phyloP scores from a whole-genome alignment of 2,888 invertebrate genomes.

The Aquatica leii region DNA sequence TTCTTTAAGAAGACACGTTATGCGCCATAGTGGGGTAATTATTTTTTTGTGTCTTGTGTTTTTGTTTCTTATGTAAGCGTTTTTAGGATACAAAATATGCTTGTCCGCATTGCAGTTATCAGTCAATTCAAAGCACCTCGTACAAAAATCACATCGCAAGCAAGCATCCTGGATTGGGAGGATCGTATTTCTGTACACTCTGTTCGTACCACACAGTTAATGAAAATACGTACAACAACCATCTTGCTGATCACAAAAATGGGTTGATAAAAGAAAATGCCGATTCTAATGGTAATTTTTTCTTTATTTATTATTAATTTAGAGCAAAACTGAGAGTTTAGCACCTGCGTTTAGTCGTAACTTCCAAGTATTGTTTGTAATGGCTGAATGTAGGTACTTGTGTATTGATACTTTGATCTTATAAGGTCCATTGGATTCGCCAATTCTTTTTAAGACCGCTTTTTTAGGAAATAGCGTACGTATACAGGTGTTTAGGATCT shows the following conservation, averaged over 20 bases:
- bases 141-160: slow-evolving; percentile 69
- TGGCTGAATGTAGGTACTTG: no score
- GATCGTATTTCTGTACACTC: slow-evolving; percentile 63
- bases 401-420: no score
- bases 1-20: slow-evolving; percentile 71
- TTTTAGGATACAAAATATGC: slow-evolving; percentile 60
- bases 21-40: slow-evolving; percentile 67
- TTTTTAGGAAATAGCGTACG: no score
- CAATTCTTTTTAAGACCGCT: no score
- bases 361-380: no score
- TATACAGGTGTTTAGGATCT: no score
- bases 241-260: slow-evolving; percentile 65
- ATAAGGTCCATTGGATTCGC: no score
- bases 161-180: slow-evolving; percentile 64
- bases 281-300: slow-evolving; percentile 18
- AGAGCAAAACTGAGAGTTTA: no score
- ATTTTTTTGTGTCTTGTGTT: background rate
- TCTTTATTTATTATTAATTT: no score
- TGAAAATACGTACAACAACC: slow-evolving; percentile 63
- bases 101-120: slow-evolving; percentile 73
- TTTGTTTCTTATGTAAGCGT: background rate
- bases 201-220: slow-evolving; percentile 70
- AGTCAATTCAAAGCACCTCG: slow-evolving; percentile 74
- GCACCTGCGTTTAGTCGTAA: no score
- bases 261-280: slow-evolving; percentile 55